Base-by-base conservation (phyloP, 2,797 vertebrate species). In the Poliocrania exsul region DNA sequence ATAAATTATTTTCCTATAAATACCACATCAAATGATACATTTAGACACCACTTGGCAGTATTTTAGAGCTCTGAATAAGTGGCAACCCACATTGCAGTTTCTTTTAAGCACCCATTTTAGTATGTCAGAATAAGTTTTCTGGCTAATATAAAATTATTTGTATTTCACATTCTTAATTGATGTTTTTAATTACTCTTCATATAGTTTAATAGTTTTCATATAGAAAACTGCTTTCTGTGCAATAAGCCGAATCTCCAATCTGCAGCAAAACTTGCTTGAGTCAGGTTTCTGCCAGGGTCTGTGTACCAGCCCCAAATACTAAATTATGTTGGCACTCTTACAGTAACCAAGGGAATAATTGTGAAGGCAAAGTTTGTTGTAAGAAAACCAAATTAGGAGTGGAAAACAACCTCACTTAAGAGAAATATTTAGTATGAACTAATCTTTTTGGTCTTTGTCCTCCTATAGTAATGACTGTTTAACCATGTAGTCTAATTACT, bases 101-200 rank as follows among this genome's bases (percentile, higher is more conserved):
- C 85, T 88, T 94, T 91, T 56, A 92, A 70, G 67, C 69, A 71
- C 61, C 28, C 66, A 11, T 92, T 93, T 96, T 82, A 93, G 92
- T 78, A 84, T 66, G 93, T 92, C 80, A 91, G 90, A 89, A 23
- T 86, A 93, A 90, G 88, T 96, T 96, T 96, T 95, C 95, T 95
- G 75, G 90, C 71, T 91, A 94, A 92, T 96, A 92, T 77, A 92
- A 93, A 97, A 93, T 95, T 93, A 96, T 93, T 97, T 97, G 72
- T 92, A 88, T 96, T 95, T 93, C 87, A 60, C 70, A 83, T 90
- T 75, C 71, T 91, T 97, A 97, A 96, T 96, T 95, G 91, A 92
- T 96, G 86, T 56, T 96, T 96, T 97, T 97, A 97, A 97, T 97
- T 97, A 91, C 92, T 97, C 73, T 97, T 95, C 95, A 84, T 96